These are phyloP conservation scores for Clivina fossor DNA, from an alignment of 2,888 invertebrate genomes.

Conservation along the genomic window DNA sequence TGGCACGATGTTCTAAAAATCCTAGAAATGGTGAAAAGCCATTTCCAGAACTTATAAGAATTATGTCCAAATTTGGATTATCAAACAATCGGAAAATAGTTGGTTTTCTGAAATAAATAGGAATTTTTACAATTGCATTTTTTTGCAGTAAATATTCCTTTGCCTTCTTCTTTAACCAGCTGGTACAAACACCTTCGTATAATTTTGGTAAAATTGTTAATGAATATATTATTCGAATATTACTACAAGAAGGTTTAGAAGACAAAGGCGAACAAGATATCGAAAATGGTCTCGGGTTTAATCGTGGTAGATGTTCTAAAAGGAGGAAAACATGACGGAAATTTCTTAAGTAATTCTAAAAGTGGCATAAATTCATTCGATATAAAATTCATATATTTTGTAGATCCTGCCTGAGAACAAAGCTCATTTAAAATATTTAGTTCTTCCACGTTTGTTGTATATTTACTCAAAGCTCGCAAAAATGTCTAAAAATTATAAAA, in stretches of 20 bases:
- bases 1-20: constrained; percentile 65
- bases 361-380: constrained; percentile 61
- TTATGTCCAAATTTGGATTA: constrained; percentile 58
- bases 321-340: constrained; percentile 72
- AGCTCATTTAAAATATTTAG: constrained; percentile 65
- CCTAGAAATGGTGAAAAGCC: constrained; percentile 81
- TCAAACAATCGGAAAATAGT: constrained; percentile 62
- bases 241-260: constrained; percentile 45
- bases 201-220: constrained; percentile 52
- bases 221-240: constrained; percentile 71
- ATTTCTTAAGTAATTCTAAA: constrained; percentile 65
- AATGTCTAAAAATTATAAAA: constrained; percentile 58
- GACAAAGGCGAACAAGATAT: constrained; percentile 66
- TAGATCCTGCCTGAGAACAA: constrained; percentile 69
- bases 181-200: constrained; percentile 68
- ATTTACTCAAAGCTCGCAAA: constrained; percentile 66
- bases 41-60: constrained; percentile 81
- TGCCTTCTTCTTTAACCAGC: constrained; percentile 62
- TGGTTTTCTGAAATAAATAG: constrained; percentile 62
- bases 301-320: constrained; percentile 68
- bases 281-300: constrained; percentile 80
- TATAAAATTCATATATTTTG: constrained; percentile 62
- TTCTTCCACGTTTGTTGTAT: constrained; percentile 62
- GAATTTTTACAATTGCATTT: constrained; percentile 44
- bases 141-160: constrained; percentile 46